A percentile compares a stretch with the other conserved stretches of the same genome.
Evolutionary conservation across 1,140 invertebrate genomes (phyloP).

Genomic region (Ips nitidus): DNA sequence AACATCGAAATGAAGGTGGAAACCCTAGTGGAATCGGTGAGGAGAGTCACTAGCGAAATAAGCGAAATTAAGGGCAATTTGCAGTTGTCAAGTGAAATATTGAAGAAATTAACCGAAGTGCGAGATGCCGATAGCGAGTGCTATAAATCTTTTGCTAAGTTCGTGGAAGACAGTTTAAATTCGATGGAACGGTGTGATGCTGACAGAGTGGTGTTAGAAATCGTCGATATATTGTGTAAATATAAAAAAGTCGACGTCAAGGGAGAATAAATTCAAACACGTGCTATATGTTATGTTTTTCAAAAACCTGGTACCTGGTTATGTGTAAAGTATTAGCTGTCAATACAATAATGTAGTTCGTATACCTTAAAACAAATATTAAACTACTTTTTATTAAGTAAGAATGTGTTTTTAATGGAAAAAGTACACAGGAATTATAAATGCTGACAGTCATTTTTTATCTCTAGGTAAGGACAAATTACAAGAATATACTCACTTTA

Average conservation of each 20-base stretch:
- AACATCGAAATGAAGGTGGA: background rate
- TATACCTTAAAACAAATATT: no score
- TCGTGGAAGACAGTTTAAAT: slow-evolving; percentile 27
- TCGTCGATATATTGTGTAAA: slow-evolving; percentile 31
- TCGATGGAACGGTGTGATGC: slow-evolving; percentile 19
- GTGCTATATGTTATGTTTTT: no score
- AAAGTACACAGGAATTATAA: no score
- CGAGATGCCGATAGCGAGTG: background rate
- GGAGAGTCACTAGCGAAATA: slow-evolving; percentile 4
- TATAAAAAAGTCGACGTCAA: slow-evolving; percentile 7
- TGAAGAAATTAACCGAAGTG: slow-evolving; percentile 4
- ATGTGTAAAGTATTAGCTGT: no score
- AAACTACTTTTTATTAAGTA: no score
- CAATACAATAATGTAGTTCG: no score
- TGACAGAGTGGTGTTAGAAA: slow-evolving; percentile 28
- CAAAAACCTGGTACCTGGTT: no score
- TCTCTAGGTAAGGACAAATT: no score
- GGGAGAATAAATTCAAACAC: no score
- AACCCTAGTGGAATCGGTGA: background rate
- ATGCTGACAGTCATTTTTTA: no score
- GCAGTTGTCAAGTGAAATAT: slow-evolving; percentile 8
- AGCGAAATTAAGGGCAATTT: slow-evolving; percentile 8
- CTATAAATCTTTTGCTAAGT: slow-evolving; percentile 29
- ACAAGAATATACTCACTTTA: no score
- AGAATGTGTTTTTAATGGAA: no score